Evolutionary conservation across 2,888 invertebrate genomes (phyloP).

Genomic region (Hoplodrina ambigua): DNA sequence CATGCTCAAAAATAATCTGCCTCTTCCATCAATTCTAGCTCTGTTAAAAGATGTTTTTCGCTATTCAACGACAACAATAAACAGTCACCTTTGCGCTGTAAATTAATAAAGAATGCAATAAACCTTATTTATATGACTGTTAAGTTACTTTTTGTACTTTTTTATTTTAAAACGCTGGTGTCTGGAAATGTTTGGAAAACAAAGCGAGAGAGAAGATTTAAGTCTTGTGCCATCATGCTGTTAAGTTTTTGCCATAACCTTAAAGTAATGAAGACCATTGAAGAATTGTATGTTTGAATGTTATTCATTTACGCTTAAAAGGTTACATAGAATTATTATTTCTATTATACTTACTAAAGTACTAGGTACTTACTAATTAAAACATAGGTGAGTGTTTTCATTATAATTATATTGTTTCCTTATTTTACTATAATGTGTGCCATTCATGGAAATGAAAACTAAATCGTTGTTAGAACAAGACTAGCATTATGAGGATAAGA

Average conservation of each 20-base stretch:
- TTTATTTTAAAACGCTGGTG: slow-evolving; percentile 13
- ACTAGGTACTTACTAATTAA: too few species aligned
- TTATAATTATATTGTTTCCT: too few species aligned
- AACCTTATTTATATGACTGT: slow-evolving; percentile 44
- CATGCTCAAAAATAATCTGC: background rate
- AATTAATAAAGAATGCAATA: slow-evolving; percentile 49
- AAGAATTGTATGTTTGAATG: too few species aligned
- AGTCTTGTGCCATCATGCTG: slow-evolving; percentile 6
- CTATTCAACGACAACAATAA: slow-evolving; percentile 30
- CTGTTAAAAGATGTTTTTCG: slow-evolving; percentile 6
- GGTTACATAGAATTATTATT: too few species aligned
- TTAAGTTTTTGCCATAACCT: background rate
- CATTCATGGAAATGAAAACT: too few species aligned
- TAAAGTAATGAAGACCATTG: too few species aligned
- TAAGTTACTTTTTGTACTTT: slow-evolving; percentile 25
- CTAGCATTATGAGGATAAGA: too few species aligned
- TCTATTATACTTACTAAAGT: too few species aligned
- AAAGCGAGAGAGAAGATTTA: slow-evolving; percentile 14
- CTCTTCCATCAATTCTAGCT: slow-evolving; percentile 14
- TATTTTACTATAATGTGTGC: too few species aligned
- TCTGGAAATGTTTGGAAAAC: slow-evolving; percentile 7
- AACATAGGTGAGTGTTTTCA: too few species aligned
- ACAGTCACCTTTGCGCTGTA: slow-evolving; percentile 23
- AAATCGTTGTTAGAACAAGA: too few species aligned
- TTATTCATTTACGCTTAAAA: too few species aligned